These are phyloP conservation scores for Myanophis thanlyinensis DNA, from an alignment of 2,113 vertebrate species.

Conservation along the genomic window DNA sequence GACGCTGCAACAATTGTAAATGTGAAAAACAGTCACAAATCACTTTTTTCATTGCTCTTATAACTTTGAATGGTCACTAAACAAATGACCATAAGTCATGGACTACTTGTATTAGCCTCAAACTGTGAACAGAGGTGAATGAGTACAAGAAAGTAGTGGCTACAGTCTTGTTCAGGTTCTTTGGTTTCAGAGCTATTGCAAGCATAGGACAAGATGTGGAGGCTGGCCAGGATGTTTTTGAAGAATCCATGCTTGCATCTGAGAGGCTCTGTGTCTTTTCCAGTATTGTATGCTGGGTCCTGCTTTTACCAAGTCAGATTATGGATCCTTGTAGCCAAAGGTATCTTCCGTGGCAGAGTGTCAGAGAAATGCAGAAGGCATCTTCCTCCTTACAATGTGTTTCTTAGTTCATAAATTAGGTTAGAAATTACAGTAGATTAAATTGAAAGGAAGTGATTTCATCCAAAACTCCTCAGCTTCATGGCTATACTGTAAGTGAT, in stretches of 20 bases:
- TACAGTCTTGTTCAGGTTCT: neutral
- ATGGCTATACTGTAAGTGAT: neutral
- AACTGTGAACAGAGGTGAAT: neutral
- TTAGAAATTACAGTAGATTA: neutral
- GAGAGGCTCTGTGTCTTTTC: neutral
- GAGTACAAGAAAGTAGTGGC: neutral
- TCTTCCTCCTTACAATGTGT: neutral
- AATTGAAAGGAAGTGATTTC: neutral
- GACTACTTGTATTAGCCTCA: neutral
- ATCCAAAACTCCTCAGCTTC: neutral
- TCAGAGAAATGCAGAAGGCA: neutral
- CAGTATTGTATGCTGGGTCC: neutral
- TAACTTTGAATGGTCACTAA: neutral
- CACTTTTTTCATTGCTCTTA: neutral
- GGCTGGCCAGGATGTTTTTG: neutral
- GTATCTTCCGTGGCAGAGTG: neutral
- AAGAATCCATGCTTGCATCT: neutral
- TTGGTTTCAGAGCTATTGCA: neutral
- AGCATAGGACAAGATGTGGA: neutral
- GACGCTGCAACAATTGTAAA: neutral
- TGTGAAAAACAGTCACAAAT: neutral
- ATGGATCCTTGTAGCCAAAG: neutral
- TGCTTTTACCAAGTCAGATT: neutral
- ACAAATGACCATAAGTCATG: neutral
- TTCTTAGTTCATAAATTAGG: neutral